These are phyloP conservation scores for Drosophila orosa DNA, from an alignment of 1,140 invertebrate genomes.

Conservation along the genomic window DNA sequence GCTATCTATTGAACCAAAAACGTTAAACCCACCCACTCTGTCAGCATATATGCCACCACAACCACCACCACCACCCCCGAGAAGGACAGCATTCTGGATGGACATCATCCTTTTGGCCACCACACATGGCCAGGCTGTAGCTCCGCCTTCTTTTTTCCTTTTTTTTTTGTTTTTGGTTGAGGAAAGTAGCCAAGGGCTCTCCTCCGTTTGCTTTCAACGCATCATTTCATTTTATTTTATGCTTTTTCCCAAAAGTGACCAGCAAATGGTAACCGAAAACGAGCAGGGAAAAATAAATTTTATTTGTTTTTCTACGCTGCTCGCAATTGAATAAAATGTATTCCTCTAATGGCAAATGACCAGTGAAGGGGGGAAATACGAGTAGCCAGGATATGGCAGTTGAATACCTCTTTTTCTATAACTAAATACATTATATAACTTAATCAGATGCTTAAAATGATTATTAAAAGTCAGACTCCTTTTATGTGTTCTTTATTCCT, in stretches of 20 bases:
- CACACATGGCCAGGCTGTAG: slow-evolving; percentile 53
- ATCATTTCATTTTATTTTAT: slow-evolving; percentile 83
- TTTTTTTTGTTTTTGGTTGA: slow-evolving; percentile 17
- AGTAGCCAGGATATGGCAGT: background rate
- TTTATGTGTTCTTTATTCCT: background rate
- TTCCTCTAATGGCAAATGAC: slow-evolving; percentile 62
- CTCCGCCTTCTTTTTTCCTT: slow-evolving; percentile 20
- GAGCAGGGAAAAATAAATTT: slow-evolving; percentile 70
- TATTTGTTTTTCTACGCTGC: slow-evolving; percentile 73
- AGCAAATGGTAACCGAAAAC: slow-evolving; percentile 40
- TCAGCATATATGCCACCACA: background rate
- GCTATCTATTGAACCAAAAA: slow-evolving; percentile 79
- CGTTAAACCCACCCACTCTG: slow-evolving; percentile 36
- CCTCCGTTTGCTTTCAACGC: slow-evolving; percentile 64
- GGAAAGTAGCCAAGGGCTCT: slow-evolving; percentile 65
- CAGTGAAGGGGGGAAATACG: slow-evolving; percentile 1
- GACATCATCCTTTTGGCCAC: slow-evolving; percentile 37
- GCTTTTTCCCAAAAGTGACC: slow-evolving; percentile 63
- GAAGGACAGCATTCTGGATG: background rate
- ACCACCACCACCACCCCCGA: slow-evolving; percentile 7
- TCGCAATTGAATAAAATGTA: slow-evolving; percentile 83
- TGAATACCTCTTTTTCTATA: slow-evolving; percentile 2
- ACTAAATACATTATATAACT: slow-evolving; percentile 29
- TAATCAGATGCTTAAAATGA: slow-evolving; percentile 7
- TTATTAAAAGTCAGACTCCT: background rate